Percentiles rank a stretch among this genome's conserved stretches.
Conservation (phyloP, 2,113 vertebrate genomes). For the Potamarius usumacintae region DNA sequence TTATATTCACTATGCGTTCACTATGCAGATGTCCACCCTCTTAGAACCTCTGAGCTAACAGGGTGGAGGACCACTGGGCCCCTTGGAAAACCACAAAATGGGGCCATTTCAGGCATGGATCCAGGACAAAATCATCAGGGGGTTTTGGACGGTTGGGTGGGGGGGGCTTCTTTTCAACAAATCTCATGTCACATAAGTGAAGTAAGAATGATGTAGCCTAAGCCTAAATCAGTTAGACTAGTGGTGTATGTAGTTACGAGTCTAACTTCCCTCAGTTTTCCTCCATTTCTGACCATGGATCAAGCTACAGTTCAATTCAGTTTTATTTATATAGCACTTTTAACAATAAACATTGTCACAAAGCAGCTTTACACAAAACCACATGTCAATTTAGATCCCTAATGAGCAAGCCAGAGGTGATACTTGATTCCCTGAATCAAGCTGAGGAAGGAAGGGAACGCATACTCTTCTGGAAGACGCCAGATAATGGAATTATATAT, state of each 20-base stretch:
- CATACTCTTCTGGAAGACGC: neutral
- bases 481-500: neutral
- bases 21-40: neutral
- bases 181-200: neutral
- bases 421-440: neutral
- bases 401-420: neutral
- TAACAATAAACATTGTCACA: neutral
- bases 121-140: neutral
- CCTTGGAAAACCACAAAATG: neutral
- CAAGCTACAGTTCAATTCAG: neutral
- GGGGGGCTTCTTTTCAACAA: neutral
- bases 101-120: neutral
- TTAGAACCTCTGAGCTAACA: conserved; percentile 1
- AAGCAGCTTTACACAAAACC: neutral
- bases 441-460: neutral
- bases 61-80: neutral
- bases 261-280: neutral
- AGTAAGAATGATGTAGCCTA: neutral
- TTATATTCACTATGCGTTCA: too few species aligned
- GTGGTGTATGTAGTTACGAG: neutral
- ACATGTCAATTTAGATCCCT: neutral
- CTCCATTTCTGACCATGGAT: neutral
- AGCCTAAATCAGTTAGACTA: neutral
- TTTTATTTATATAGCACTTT: neutral
- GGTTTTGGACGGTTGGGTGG: neutral